phyloP scores from a whole-genome alignment of 2,797 vertebrate genomes.

The Scolopax rusticola region DNA sequence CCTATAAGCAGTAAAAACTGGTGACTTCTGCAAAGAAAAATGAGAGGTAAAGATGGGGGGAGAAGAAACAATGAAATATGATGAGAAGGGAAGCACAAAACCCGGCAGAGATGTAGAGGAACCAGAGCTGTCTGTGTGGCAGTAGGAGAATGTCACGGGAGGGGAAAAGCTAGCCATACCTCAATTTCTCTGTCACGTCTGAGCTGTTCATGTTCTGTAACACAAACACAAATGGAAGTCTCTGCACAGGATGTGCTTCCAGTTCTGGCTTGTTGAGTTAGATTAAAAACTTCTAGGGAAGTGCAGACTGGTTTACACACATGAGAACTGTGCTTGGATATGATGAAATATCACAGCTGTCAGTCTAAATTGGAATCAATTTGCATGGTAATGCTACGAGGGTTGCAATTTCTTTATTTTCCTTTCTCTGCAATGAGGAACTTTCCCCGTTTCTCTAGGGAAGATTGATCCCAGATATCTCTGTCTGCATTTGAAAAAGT shows the following conservation, averaged over 20 bases:
- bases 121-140: background rate
- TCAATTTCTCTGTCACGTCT: background rate
- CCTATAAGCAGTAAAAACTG: background rate
- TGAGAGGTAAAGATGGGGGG: fast-evolving
- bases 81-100: background rate
- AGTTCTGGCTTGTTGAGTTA: background rate
- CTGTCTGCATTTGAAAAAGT: background rate
- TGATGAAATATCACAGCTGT: conserved; percentile 18
- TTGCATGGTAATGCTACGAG: conserved; percentile 27
- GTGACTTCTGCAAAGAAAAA: background rate
- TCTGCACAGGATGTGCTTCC: background rate
- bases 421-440: background rate
- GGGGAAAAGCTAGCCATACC: background rate
- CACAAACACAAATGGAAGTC: background rate
- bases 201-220: background rate
- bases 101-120: background rate
- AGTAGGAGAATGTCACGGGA: background rate
- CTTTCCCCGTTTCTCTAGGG: background rate
- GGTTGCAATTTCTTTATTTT: conserved; percentile 34
- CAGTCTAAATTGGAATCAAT: conserved; percentile 23
- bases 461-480: background rate
- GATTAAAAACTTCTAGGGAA: background rate
- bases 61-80: background rate
- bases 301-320: background rate
- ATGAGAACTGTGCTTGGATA: conserved; percentile 4